These are phyloP conservation scores for Heteromurus nitidus DNA, from an alignment of 2,888 invertebrate species.

Conservation along the genomic window DNA sequence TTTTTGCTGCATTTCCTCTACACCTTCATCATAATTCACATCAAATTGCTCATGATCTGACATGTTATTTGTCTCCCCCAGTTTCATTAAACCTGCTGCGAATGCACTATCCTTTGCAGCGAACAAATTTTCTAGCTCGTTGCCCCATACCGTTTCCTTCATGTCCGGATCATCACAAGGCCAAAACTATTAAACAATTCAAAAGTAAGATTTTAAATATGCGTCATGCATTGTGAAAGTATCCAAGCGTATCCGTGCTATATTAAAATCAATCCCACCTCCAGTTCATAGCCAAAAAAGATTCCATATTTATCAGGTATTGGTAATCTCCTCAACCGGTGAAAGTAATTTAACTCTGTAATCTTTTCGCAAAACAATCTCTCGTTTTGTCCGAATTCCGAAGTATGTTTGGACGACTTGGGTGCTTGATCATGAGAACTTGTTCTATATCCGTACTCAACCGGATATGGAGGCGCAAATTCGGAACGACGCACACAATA, in stretches of 20 bases:
- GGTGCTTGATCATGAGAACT: neutral
- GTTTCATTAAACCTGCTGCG: conserved; percentile 19
- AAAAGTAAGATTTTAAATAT: neutral
- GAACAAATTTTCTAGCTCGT: neutral
- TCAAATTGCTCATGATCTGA: neutral
- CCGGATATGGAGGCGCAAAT: neutral
- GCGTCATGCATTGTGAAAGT: neutral
- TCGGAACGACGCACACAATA: neutral
- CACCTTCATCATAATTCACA: neutral
- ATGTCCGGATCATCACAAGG: neutral
- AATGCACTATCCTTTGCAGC: conserved; percentile 21
- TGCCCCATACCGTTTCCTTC: conserved; percentile 17
- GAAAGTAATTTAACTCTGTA: neutral
- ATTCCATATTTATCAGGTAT: neutral
- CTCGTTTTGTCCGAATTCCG: conserved; percentile 1
- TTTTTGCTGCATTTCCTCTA: too few relatives aligned
- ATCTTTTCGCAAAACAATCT: conserved; percentile 12
- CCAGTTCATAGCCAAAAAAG: conserved; percentile 38
- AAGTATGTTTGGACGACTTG: neutral
- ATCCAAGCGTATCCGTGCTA: neutral
- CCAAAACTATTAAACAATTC: conserved; percentile 36
- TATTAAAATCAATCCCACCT: conserved; percentile 20
- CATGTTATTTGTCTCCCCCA: neutral
- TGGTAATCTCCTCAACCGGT: neutral
- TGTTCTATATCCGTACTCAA: neutral